Evolutionary conservation across 2,888 invertebrate species (phyloP), one percentile per base, ranked within the genome.

Genomic region (Stenurella melanura): DNA sequence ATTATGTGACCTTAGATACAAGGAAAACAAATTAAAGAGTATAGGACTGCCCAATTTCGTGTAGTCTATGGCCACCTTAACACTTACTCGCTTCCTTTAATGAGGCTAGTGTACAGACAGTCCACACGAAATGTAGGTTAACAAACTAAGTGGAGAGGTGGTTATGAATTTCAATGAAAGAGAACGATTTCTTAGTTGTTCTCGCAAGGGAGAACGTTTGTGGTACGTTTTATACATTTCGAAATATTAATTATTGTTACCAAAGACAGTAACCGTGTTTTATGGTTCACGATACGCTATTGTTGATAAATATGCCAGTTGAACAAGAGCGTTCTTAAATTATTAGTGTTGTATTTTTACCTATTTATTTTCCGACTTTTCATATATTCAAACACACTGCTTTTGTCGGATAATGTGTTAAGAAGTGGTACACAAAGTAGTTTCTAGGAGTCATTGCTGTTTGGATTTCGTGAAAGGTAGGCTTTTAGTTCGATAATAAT

Each of bases 61-160:
- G 38, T 12, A 57, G 17, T 69, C 26, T 56, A 64, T 21, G 61
- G 70, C 38, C 70, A 63, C 42, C 74, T 74, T 74, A 50, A 63
- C 15, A 21, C 18, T 34, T 30, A 70, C 57, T 73, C 66, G 57
- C 70, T 74, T 74, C 64, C 21, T 30, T 70, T 75, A 75, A 71
- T 58, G 71, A 75, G 75, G 75, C 66, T 75, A 75, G 75, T 71
- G 66, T 56, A 34, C 75, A 75, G 71, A 75, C 66, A 64, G 75
- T 66, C 75, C 68, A 57, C 75, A 75, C 75, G 70, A 75, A 71
- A 75, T 75, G 75, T 75, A 75, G 75, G 75, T 67, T 75, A 71
- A 71, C 75, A 70, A 75, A 74, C 75, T 63, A 68, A 68, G 58
- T 26, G 61, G 60, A 71, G 71, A 54, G 75, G 64, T 64, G 75